Percentiles rank a stretch among this genome's conserved stretches.
These are phyloP conservation scores for Salminus brasiliensis DNA, from an alignment of 2,113 vertebrate genomes.

Conservation along the genomic window DNA sequence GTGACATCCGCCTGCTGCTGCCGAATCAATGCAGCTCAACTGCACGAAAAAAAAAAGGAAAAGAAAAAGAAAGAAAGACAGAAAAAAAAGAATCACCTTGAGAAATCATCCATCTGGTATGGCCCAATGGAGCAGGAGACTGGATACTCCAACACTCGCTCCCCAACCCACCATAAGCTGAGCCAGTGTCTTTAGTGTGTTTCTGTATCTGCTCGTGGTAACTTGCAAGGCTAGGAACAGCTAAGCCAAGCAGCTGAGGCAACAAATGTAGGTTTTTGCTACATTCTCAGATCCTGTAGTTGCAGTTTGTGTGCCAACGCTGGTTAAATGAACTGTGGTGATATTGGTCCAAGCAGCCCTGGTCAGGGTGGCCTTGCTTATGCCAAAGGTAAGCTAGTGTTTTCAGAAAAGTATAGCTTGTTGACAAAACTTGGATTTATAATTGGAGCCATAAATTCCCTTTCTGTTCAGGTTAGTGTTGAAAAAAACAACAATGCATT, in stretches of 20 bases:
- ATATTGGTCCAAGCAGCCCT: neutral
- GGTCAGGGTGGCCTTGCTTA: neutral
- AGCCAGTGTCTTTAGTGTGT: constrained; percentile 62
- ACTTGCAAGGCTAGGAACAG: constrained; percentile 25
- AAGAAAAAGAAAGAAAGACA: constrained; percentile 7
- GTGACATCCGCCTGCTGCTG: constrained; percentile 93
- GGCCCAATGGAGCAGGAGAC: constrained; percentile 79
- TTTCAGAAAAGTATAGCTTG: constrained; percentile 26
- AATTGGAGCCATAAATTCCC: constrained; percentile 23
- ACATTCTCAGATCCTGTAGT: neutral
- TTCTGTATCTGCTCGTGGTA: constrained; percentile 36
- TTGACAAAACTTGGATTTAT: constrained; percentile 38
- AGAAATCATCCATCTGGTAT: constrained; percentile 87
- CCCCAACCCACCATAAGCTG: constrained; percentile 60
- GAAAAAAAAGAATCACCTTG: constrained; percentile 90
- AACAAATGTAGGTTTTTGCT: neutral
- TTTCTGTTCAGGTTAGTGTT: constrained; percentile 6
- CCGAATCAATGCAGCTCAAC: constrained; percentile 96
- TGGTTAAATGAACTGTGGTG: constrained; percentile 5
- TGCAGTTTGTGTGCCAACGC: neutral
- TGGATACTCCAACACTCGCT: constrained; percentile 64
- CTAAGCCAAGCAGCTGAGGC: constrained; percentile 7
- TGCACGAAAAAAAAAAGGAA: constrained; percentile 64
- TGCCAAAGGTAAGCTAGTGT: neutral
- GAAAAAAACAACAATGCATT: neutral